Percentiles rank a stretch among this genome's conserved stretches.
Evolutionary conservation across 2,113 vertebrate genomes (phyloP).

Genomic region (Morphnarchus princeps): DNA sequence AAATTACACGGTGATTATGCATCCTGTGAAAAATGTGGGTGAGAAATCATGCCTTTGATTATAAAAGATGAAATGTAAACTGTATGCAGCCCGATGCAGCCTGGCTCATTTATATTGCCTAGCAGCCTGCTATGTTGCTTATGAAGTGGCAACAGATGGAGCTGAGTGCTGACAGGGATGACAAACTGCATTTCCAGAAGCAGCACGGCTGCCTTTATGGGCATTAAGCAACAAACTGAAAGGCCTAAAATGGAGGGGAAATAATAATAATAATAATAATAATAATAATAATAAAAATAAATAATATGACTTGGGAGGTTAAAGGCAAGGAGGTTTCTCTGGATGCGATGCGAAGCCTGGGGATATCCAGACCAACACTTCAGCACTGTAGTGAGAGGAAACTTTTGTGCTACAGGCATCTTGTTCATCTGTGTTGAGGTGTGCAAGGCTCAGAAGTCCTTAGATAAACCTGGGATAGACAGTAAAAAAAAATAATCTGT

Average conservation of each 20-base stretch:
- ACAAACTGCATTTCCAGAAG: constrained; percentile 13
- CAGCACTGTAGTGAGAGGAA: neutral
- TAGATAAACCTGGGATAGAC: neutral
- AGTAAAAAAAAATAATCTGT: neutral
- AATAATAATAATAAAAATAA: neutral
- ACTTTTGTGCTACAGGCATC: neutral
- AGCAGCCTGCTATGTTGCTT: neutral
- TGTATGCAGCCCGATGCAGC: neutral
- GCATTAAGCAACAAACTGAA: neutral
- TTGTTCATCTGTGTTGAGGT: neutral
- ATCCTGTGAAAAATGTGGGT: neutral
- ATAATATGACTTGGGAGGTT: neutral
- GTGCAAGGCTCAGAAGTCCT: neutral
- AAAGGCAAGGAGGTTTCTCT: neutral
- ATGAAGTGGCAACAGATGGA: neutral
- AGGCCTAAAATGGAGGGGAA: neutral
- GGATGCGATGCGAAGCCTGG: neutral
- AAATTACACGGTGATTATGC: neutral
- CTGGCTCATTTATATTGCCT: neutral
- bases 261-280: neutral
- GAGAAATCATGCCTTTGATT: neutral
- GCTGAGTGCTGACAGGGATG: neutral
- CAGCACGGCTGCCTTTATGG: neutral
- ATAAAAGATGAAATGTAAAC: neutral
- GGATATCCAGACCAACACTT: neutral